Conservation (phyloP, 35 echinoderm and acorn worm genomes). For the Holothuria glaberrima region DNA sequence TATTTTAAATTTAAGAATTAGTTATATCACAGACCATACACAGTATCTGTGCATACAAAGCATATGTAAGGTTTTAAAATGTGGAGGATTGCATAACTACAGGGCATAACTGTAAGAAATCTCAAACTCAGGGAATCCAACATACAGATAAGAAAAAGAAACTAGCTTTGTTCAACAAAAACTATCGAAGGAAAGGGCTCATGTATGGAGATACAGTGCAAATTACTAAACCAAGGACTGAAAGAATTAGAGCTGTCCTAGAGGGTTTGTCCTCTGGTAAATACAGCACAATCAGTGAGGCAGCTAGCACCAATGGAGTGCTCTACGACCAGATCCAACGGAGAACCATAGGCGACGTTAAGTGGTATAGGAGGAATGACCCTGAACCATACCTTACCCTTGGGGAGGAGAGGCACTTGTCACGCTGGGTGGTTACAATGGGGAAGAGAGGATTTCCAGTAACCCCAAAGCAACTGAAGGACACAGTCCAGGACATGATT, state of each 20-base stretch:
- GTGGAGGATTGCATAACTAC: too few relatives aligned
- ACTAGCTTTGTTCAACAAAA: neutral
- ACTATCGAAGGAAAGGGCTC: neutral
- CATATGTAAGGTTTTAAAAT: too few relatives aligned
- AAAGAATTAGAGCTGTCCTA: neutral
- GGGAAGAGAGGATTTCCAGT: constrained; percentile 7
- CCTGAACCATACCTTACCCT: neutral
- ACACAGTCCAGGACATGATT: constrained; percentile 1
- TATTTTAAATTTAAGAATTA: too few relatives aligned
- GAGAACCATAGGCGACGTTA: neutral
- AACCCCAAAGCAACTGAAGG: constrained; percentile 7
- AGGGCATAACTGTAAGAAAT: neutral
- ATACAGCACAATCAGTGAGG: neutral
- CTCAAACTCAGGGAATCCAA: neutral
- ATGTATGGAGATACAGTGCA: neutral
- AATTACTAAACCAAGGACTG: neutral
- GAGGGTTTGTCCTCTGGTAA: neutral
- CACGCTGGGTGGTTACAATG: constrained; percentile 19
- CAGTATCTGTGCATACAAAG: too few relatives aligned
- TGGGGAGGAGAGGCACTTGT: neutral
- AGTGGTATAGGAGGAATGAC: constrained; percentile 9
- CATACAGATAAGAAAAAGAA: neutral
- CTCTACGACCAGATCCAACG: constrained; percentile 21
- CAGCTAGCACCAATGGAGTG: neutral
- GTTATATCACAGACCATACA: too few relatives aligned